Base-by-base conservation (phyloP, 2,888 invertebrate genomes). In the Electrophaes corylata region DNA sequence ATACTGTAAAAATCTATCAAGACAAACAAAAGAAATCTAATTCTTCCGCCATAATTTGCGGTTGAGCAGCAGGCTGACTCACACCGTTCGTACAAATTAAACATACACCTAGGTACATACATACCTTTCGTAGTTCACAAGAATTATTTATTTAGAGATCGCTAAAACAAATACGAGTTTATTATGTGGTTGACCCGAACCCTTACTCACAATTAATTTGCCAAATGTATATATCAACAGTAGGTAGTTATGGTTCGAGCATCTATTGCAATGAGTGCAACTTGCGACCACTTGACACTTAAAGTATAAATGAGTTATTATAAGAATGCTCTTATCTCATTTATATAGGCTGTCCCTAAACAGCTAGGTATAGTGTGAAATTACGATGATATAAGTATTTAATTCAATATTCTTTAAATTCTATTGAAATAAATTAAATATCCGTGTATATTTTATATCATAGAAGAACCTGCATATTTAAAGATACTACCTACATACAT, bases 11-110 rank as follows among this genome's bases (percentile, higher is more conserved):
- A n/a, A 29, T 29, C 10, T 29, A 20, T 41, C 11, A 16, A 12
- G 29, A 16, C 10, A 29, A 44, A 44, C 29, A 29, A 31, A 26
- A 11, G 18, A 31, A 18, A 2, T 18, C 29, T 29, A 12, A 18
- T 44, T 44, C 31, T 44, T 44, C 20, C 44, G 29, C 10, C 8
- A 29, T 11, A 16, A 39, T 29, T 44, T 44, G 44, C 29, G 44
- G 44, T 44, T 11, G 20, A 26, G 41, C 43, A 26, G 6, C 26
- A n/a, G 10, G 10, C 40, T 43, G 26, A 29, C 26, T 31, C 31
- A 45, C 45, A 1, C 14, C 5, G 12, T 4, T 35, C 35, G 35
- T 35, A 35, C 14, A 8, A 35, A 35, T 6, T 14, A 35, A 35
- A 11, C 14, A 14, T 4, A 5, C n/a, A n/a, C n/a, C n/a, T n/a